These are phyloP conservation scores for Gallirallus australis DNA, from an alignment of 2,797 vertebrate genomes.

Conservation along the genomic window DNA sequence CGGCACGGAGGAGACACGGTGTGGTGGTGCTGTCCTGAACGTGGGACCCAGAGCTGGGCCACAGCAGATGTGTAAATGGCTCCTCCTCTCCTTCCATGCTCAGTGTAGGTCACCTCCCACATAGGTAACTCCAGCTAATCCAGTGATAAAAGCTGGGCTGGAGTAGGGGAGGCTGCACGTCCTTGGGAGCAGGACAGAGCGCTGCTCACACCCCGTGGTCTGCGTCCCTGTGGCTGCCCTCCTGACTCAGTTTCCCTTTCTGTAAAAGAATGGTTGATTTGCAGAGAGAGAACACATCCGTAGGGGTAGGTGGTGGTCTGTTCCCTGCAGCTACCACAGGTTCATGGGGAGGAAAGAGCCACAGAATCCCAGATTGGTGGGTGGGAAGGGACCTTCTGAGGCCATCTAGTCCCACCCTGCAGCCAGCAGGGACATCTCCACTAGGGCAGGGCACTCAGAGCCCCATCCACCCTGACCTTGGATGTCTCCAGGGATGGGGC, in stretches of 20 bases:
- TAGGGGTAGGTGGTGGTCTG: fast-evolving
- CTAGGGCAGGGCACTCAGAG: no score
- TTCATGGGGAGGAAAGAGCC: fast-evolving
- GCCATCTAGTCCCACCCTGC: no score
- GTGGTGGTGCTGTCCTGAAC: fast-evolving
- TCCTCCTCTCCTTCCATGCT: neutral
- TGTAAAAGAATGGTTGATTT: neutral
- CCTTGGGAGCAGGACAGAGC: neutral
- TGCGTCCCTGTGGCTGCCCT: neutral
- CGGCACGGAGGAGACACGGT: neutral
- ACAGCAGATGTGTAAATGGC: fast-evolving
- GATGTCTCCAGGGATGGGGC: no score
- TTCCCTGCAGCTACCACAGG: fast-evolving
- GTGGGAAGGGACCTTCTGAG: no score
- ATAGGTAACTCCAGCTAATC: fast-evolving
- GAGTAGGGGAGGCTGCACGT: neutral
- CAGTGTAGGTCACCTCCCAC: fast-evolving
- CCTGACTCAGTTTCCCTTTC: neutral
- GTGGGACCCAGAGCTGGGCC: fast-evolving
- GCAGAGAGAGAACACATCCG: fast-evolving
- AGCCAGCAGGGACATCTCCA: no score
- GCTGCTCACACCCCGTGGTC: fast-evolving
- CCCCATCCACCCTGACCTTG: no score
- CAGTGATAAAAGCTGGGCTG: neutral
- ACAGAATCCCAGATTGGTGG: no score